A percentile compares a stretch with the other conserved stretches of the same genome.
Conservation (phyloP, 2,888 invertebrate genomes). For the Sialis lutaria region DNA sequence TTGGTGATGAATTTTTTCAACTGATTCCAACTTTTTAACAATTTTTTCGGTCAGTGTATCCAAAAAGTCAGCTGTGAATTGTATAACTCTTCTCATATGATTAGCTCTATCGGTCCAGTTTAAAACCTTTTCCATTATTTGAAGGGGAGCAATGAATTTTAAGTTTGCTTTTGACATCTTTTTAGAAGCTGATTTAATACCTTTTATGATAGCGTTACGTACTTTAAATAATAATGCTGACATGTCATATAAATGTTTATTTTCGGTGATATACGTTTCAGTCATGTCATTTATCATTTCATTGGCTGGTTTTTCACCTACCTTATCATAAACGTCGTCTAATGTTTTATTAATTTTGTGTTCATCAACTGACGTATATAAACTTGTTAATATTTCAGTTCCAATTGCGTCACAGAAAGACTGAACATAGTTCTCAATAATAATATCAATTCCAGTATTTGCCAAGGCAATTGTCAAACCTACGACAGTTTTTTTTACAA, state of each 20-base stretch:
- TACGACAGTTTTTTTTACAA: constrained; percentile 7
- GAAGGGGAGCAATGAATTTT: constrained; percentile 1
- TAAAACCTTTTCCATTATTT: not conserved
- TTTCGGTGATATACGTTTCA: constrained; percentile 5
- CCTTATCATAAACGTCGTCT: not conserved
- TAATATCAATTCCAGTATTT: constrained; percentile 5
- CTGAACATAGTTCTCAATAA: constrained; percentile 8
- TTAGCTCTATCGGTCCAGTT: constrained; percentile 3
- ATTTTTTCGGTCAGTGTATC: constrained; percentile 5
- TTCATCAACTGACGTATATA: constrained; percentile 1
- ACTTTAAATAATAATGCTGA: constrained; percentile 5
- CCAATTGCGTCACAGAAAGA: constrained; percentile 7
- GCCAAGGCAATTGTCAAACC: constrained; percentile 7
- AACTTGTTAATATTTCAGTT: constrained; percentile 4
- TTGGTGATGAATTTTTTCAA: not conserved
- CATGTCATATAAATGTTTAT: constrained; percentile 4
- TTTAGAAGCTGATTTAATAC: constrained; percentile 6
- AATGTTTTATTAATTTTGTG: constrained; percentile 2
- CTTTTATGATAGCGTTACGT: constrained; percentile 1
- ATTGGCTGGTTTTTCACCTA: constrained; percentile 4
- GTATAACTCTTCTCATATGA: constrained; percentile 2
- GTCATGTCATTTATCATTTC: constrained; percentile 5
- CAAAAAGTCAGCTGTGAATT: constrained; percentile 2
- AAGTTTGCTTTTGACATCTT: not conserved
- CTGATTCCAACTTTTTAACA: not conserved